Evolutionary conservation across 2,113 vertebrate species (phyloP).

Genomic region (Grammomys dolichurus): DNA sequence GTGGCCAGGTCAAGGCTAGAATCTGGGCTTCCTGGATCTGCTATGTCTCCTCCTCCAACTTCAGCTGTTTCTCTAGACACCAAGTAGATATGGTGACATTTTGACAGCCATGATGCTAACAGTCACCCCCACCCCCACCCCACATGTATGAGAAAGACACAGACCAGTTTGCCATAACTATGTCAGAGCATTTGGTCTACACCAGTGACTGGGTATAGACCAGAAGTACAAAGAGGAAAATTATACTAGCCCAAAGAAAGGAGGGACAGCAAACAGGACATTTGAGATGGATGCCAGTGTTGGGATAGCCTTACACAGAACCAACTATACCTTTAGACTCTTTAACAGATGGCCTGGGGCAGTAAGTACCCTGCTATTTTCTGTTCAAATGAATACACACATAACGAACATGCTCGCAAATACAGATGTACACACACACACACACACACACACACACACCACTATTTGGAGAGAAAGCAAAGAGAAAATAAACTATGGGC

Average conservation of each 20-base stretch:
- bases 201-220: not conserved
- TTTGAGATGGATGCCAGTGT: not conserved
- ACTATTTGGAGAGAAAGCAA: not conserved
- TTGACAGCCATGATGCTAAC: rapidly evolving
- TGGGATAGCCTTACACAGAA: not conserved
- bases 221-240: not conserved
- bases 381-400: not conserved
- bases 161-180: not conserved
- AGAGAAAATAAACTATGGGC: not conserved
- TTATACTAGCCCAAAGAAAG: not conserved
- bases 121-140: rapidly evolving
- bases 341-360: not conserved
- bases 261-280: not conserved
- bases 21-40: rapidly evolving
- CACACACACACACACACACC: not conserved
- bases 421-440: not conserved
- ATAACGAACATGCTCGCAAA: not conserved
- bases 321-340: not conserved
- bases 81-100: not conserved
- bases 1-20: not conserved
- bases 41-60: not conserved
- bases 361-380: not conserved
- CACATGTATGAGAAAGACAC: rapidly evolving
- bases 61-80: not conserved
- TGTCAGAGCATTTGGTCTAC: not conserved